These are phyloP conservation scores for Scaptomyza polygonia DNA, from an alignment of 2,888 invertebrate species.

Conservation along the genomic window DNA sequence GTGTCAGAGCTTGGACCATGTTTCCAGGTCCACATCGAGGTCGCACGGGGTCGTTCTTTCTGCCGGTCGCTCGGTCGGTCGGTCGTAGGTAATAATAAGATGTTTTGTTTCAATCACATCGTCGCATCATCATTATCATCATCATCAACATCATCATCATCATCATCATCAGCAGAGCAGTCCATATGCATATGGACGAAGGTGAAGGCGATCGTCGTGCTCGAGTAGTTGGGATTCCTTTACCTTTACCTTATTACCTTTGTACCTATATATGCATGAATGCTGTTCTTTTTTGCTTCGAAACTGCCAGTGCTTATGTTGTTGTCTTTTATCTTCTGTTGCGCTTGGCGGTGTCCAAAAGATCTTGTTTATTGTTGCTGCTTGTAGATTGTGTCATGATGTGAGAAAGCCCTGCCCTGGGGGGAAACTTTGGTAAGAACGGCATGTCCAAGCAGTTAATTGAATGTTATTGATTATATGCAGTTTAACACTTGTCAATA, in stretches of 20 bases:
- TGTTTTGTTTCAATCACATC: slow-evolving; percentile 80
- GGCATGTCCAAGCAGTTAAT: slow-evolving; percentile 29
- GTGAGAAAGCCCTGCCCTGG: slow-evolving; percentile 15
- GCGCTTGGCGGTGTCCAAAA: slow-evolving; percentile 42
- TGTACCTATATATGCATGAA: not conserved
- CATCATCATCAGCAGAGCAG: slow-evolving; percentile 7
- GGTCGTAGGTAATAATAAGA: slow-evolving; percentile 75
- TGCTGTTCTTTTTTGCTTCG: slow-evolving; percentile 6
- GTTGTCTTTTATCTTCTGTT: slow-evolving; percentile 30
- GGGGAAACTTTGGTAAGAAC: slow-evolving; percentile 7
- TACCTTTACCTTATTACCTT: slow-evolving; percentile 4
- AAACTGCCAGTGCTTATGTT: slow-evolving; percentile 19
- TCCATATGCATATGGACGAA: slow-evolving; percentile 41
- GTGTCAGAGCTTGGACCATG: slow-evolving; percentile 33
- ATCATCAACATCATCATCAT: slow-evolving; percentile 29
- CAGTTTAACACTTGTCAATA: slow-evolving; percentile 21
- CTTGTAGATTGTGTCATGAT: slow-evolving; percentile 70
- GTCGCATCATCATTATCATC: slow-evolving; percentile 62
- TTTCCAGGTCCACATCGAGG: slow-evolving; percentile 65
- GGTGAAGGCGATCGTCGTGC: slow-evolving; percentile 46
- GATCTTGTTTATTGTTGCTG: slow-evolving; percentile 45
- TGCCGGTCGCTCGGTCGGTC: slow-evolving; percentile 44
- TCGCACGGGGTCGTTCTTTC: slow-evolving; percentile 75
- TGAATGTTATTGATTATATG: slow-evolving; percentile 25
- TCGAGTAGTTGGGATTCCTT: slow-evolving; percentile 25